A percentile compares a stretch with the other conserved stretches of the same genome.
These are phyloP conservation scores for Brachionus koreanus DNA, from an alignment of 1,140 invertebrate species.

Conservation along the genomic window DNA sequence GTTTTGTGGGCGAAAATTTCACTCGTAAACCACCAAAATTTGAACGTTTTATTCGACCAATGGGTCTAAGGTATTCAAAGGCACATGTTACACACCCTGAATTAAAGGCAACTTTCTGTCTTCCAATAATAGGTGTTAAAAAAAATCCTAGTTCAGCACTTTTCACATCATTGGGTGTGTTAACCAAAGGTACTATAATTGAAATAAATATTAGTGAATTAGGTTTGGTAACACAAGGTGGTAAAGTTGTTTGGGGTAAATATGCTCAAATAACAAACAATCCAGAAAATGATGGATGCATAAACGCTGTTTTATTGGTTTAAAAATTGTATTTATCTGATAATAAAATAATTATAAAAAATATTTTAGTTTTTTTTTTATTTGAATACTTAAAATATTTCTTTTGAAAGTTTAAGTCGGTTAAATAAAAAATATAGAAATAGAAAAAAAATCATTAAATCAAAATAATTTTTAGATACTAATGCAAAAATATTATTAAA, in stretches of 20 bases:
- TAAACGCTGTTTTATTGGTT: slow-evolving; percentile 94
- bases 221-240: slow-evolving; percentile 94
- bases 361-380: neutral
- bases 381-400: too few species aligned
- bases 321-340: slow-evolving; percentile 60
- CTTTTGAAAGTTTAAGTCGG: too few species aligned
- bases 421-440: too few species aligned
- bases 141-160: slow-evolving; percentile 96
- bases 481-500: too few species aligned
- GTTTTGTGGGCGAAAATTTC: slow-evolving; percentile 92
- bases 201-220: slow-evolving; percentile 88
- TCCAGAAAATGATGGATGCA: slow-evolving; percentile 99
- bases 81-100: slow-evolving; percentile 99
- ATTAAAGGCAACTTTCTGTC: slow-evolving; percentile 93
- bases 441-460: too few species aligned
- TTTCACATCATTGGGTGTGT: slow-evolving; percentile 94
- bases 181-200: slow-evolving; percentile 74
- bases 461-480: too few species aligned
- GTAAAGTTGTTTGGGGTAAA: slow-evolving; percentile 99
- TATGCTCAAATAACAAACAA: slow-evolving; percentile 99
- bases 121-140: slow-evolving; percentile 98
- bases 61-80: slow-evolving; percentile 68
- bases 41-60: slow-evolving; percentile 96
- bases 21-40: slow-evolving; percentile 99
- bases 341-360: slow-evolving; percentile 3